Percentiles rank a stretch among this genome's conserved stretches.
Evolutionary conservation across 1,140 invertebrate genomes (phyloP).

Genomic region (Zaprionus capensis): DNA sequence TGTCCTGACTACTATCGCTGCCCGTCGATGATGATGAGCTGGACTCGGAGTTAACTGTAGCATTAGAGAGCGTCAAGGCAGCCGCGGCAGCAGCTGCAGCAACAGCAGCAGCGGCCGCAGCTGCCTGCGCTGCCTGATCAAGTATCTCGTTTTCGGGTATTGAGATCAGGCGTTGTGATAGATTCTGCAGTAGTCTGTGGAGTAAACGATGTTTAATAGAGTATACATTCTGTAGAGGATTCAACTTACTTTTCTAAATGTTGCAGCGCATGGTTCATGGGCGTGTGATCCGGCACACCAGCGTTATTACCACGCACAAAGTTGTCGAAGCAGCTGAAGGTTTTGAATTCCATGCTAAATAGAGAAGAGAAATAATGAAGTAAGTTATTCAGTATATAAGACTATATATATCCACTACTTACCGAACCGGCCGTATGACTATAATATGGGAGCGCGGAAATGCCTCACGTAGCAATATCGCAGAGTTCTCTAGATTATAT

Average conservation of each 20-base stretch:
- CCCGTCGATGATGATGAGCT: constrained; percentile 52
- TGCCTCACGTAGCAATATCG: constrained; percentile 87
- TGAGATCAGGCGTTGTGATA: constrained; percentile 86
- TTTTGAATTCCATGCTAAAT: constrained; percentile 90
- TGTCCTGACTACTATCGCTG: constrained; percentile 84
- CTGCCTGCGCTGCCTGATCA: constrained; percentile 69
- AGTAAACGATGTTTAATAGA: neutral
- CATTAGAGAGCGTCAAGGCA: constrained; percentile 67
- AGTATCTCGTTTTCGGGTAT: constrained; percentile 85
- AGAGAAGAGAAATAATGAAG: neutral
- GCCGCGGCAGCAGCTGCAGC: constrained; percentile 72
- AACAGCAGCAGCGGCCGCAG: constrained; percentile 72
- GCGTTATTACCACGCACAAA: constrained; percentile 92
- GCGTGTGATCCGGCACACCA: constrained; percentile 89
- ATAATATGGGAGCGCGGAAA: constrained; percentile 90
- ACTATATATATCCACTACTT: constrained; percentile 26
- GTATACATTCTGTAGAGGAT: neutral
- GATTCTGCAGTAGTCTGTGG: constrained; percentile 85
- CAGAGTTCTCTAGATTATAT: constrained; percentile 92
- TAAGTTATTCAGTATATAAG: neutral
- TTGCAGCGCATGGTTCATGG: constrained; percentile 88
- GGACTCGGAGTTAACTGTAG: constrained; percentile 65
- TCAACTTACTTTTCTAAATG: constrained; percentile 88
- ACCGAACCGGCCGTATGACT: constrained; percentile 89
- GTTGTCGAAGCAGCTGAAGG: constrained; percentile 94